These are phyloP conservation scores for Steinernema feltiae DNA, from an alignment of 1,140 invertebrate species.

Conservation along the genomic window DNA sequence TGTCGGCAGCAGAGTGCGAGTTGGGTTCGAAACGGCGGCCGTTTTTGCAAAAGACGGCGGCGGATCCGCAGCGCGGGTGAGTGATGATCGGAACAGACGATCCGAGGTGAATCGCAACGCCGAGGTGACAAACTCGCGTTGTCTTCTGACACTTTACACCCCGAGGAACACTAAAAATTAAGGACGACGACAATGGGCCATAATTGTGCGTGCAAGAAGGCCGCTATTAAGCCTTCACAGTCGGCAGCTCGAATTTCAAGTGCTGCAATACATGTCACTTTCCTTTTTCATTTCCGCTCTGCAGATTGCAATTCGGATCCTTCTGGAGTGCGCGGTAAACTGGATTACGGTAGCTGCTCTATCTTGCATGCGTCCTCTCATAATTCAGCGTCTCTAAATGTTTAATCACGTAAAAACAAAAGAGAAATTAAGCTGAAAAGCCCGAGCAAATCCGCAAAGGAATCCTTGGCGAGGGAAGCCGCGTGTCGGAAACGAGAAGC, in stretches of 20 bases:
- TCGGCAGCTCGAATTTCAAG: neutral
- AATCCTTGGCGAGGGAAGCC: too few relatives aligned
- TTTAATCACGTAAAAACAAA: too few relatives aligned
- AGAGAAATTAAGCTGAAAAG: too few relatives aligned
- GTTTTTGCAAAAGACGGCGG: neutral
- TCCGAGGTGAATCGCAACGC: too few relatives aligned
- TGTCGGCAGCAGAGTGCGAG: neutral
- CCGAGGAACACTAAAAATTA: neutral
- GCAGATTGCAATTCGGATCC: too few relatives aligned
- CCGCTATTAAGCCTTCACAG: neutral
- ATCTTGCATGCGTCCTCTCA: too few relatives aligned
- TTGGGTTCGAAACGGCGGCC: neutral
- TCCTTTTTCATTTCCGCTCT: neutral
- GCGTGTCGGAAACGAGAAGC: too few relatives aligned
- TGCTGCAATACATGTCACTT: neutral
- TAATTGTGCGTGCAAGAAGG: neutral
- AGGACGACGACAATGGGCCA: neutral
- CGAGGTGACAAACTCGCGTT: neutral
- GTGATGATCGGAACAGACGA: neutral
- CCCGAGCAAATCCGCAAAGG: too few relatives aligned
- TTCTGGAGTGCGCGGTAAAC: neutral
- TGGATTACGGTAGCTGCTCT: neutral
- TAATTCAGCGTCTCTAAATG: too few relatives aligned
- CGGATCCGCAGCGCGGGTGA: neutral
- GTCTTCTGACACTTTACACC: neutral